Base-by-base conservation (phyloP, 2,797 vertebrate genomes). In the Tenualosa thibaudeaui region DNA sequence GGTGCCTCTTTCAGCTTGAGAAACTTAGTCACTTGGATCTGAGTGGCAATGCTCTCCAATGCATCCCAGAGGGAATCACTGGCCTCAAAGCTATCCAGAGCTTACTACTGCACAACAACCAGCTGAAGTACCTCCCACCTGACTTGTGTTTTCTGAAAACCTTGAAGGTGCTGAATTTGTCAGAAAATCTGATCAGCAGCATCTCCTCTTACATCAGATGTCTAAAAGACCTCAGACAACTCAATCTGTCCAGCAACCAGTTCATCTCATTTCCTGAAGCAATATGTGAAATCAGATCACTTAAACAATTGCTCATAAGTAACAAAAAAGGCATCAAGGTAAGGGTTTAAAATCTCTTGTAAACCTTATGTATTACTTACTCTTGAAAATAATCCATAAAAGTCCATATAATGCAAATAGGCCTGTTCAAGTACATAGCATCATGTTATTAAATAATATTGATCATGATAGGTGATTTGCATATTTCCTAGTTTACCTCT, bases 211-310 rank as follows among this genome's bases (percentile, higher is more conserved):
- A 84, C 17, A 49, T 56, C 49, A 22, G 60, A 54, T 40, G 83
- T 51, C 83, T 84, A 3, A 75, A 71, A 24, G 62, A 84, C 8
- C 83, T 84, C 8, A 84, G 51, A 31, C 65, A 84, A 50, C 65
- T 84, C 50, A 84, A 78, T 24, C 83, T 84, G 2, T 75, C 83
- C 58, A 84, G 37, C 49, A 84, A 84, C 51, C 83, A 84, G 62
- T 84, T 78, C 17, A 40, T 31, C 26, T 53, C 50, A 5, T 84
- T 84, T 78, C 83, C 83, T 40, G 83, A 19, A 5, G 71, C 50
- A 78, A 43, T 84, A 37, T 84, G 83, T 40, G 68, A 78, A 19
- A 19, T 78, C 7, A 84, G 49, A 22, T 75, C 50, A 53, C 83
- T 84, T 53, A 49, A 7, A 15, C 46, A 43, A 78, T 22, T 78